Conservation (phyloP, 2,113 vertebrate genomes). For the Antennarius striatus region DNA sequence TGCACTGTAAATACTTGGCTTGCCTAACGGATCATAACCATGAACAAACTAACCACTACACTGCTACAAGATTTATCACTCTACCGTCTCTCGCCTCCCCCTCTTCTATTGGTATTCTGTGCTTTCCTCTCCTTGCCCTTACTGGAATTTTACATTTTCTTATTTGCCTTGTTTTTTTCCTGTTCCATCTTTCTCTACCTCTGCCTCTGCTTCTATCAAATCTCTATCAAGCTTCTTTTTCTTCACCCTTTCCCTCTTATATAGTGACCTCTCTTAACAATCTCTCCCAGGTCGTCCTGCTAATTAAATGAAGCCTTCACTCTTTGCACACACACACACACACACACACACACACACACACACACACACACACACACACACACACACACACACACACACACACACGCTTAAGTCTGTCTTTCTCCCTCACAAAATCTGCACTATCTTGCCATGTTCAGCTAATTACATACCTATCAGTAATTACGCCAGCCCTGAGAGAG, state of each 20-base stretch:
- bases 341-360: neutral
- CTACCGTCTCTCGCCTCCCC: too few relatives aligned
- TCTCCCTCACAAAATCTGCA: conserved; percentile 51
- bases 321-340: neutral
- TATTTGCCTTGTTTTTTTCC: conserved; percentile 44
- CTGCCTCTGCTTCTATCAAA: conserved; percentile 24
- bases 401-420: conserved; percentile 45
- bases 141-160: conserved; percentile 44
- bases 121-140: conserved; percentile 5
- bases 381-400: neutral
- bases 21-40: too few relatives aligned
- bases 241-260: conserved; percentile 15
- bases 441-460: conserved; percentile 66
- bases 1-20: too few relatives aligned
- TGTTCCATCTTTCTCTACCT: conserved; percentile 23
- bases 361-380: neutral
- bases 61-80: too few relatives aligned
- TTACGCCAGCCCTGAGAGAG: conserved; percentile 64
- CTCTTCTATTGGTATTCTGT: too few relatives aligned
- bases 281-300: conserved; percentile 51
- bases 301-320: conserved; percentile 73
- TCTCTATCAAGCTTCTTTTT: conserved; percentile 29
- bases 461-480: conserved; percentile 76
- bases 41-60: too few relatives aligned
- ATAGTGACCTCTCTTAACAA: conserved; percentile 44